Evolutionary conservation across 2,113 vertebrate species (phyloP), one percentile per base, ranked within the genome.

Genomic region (Scomber japonicus): DNA sequence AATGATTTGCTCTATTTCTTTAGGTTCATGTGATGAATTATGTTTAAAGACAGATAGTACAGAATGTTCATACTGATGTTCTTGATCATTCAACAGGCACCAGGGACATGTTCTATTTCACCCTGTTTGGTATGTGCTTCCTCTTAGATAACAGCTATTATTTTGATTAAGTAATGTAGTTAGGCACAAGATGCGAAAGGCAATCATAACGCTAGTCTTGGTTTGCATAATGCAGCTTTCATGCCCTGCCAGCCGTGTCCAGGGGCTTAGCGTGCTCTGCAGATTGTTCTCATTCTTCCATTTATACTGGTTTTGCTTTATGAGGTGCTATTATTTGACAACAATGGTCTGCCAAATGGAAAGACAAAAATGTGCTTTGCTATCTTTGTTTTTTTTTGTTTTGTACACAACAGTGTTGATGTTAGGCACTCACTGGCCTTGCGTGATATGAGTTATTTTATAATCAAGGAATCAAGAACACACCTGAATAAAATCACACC

Each of bases 251-350:
- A 77, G 69, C 45, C 7, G 51, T n/a, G 65, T 68, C 56, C 56
- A 44, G 57, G 15, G 79, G 45, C 71, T 53, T 55, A 21, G 49
- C 12, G 63, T 69, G 59, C 12, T 51, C 30, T 64, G 62, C 76
- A 81, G 21, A 72, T 16, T 73, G 71, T 79, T 83, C 44, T 69
- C 31, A 53, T 53, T 71, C 68, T 55, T 19, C 30, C 13, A 19
- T 75, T 80, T 51, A 27, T 48, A 31, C n/a, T 49, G 53, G 45
- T 62, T 30, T 2, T 50, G 24, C 17, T 71, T 75, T 55, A 72
- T 7, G 31, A 83, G 66, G 50, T 72, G 14, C 21, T 44, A 24
- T 78, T 67, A 78, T 81, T 30, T 74, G 19, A 68, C 60, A 65
- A 55, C 75, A 69, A 7, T 6, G 1, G 31, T 16, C 17, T 73